Percentiles rank a stretch among this genome's conserved stretches.
phyloP scores from a whole-genome alignment of 2,888 invertebrate species.

The Hirtodrosophila duncani region DNA sequence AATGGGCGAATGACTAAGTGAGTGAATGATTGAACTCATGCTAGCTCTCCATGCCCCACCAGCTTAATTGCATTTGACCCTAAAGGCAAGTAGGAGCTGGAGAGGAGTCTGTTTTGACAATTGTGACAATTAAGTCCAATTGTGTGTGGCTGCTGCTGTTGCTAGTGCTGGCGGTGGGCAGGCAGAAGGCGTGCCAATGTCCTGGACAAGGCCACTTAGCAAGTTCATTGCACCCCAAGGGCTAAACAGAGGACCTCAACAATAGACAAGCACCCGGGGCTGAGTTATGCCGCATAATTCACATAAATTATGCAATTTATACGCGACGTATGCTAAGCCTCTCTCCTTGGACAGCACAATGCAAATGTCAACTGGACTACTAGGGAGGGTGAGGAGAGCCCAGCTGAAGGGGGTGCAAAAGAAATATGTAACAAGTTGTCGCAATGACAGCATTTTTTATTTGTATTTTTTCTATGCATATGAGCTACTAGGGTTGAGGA shows the following conservation, averaged over 20 bases:
- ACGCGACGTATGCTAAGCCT: slow-evolving; percentile 64
- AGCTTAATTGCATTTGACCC: slow-evolving; percentile 64
- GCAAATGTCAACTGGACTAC: slow-evolving; percentile 28
- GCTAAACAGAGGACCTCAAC: slow-evolving; percentile 35
- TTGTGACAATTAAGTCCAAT: slow-evolving; percentile 63
- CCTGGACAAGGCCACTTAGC: slow-evolving; percentile 66
- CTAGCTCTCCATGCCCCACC: slow-evolving; percentile 38
- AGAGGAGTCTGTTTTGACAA: slow-evolving; percentile 71
- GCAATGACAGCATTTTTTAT: not conserved
- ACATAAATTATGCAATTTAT: slow-evolving; percentile 75
- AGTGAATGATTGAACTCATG: slow-evolving; percentile 45
- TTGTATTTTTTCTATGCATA: slow-evolving; percentile 41
- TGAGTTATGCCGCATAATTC: slow-evolving; percentile 68
- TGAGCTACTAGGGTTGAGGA: slow-evolving; percentile 12
- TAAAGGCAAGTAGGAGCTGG: slow-evolving; percentile 30
- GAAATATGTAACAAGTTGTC: slow-evolving; percentile 60
- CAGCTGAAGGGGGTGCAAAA: slow-evolving; percentile 5
- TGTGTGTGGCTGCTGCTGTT: too few species aligned
- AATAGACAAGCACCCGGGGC: slow-evolving; percentile 19
- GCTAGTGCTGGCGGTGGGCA: too few species aligned
- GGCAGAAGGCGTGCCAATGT: slow-evolving; percentile 57
- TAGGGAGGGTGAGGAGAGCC: slow-evolving; percentile 20
- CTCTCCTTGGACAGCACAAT: slow-evolving; percentile 53
- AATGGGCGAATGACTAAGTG: slow-evolving; percentile 48
- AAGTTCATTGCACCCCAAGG: slow-evolving; percentile 68